Evolutionary conservation across 2,797 vertebrate species (phyloP).

Genomic region (Sebastes taczanowskii): DNA sequence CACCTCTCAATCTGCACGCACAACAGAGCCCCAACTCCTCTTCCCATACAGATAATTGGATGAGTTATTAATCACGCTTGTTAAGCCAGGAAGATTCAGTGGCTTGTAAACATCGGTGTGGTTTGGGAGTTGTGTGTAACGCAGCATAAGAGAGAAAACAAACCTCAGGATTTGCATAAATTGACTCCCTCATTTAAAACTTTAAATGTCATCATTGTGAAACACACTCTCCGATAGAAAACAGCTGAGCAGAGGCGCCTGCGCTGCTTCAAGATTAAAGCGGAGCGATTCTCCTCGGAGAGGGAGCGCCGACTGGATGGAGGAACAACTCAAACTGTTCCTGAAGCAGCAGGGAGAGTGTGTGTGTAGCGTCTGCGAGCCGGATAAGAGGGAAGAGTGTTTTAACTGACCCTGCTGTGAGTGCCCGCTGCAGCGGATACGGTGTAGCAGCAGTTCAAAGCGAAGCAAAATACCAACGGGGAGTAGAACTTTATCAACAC

Average conservation of each 20-base stretch:
- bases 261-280: slow-evolving; percentile 40
- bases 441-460: slow-evolving; percentile 55
- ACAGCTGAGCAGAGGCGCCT: slow-evolving; percentile 51
- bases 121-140: slow-evolving; percentile 13
- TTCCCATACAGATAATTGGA: slow-evolving; percentile 20
- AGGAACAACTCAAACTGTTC: slow-evolving; percentile 29
- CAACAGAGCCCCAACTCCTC: not conserved
- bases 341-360: slow-evolving; percentile 38
- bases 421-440: slow-evolving; percentile 51
- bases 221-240: slow-evolving; percentile 37
- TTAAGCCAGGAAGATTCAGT: slow-evolving; percentile 19
- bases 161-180: slow-evolving; percentile 42
- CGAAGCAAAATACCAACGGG: slow-evolving; percentile 26
- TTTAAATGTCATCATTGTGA: slow-evolving; percentile 58
- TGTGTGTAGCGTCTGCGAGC: slow-evolving; percentile 28
- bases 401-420: slow-evolving; percentile 61
- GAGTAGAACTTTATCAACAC: slow-evolving; percentile 49
- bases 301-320: slow-evolving; percentile 26
- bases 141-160: not conserved
- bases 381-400: slow-evolving; percentile 57
- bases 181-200: slow-evolving; percentile 29
- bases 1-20: not conserved
- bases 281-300: slow-evolving; percentile 21
- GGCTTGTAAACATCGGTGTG: slow-evolving; percentile 16
- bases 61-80: slow-evolving; percentile 41